These are phyloP conservation scores for Megathymus violae DNA, from an alignment of 1,140 invertebrate species.

Conservation along the genomic window DNA sequence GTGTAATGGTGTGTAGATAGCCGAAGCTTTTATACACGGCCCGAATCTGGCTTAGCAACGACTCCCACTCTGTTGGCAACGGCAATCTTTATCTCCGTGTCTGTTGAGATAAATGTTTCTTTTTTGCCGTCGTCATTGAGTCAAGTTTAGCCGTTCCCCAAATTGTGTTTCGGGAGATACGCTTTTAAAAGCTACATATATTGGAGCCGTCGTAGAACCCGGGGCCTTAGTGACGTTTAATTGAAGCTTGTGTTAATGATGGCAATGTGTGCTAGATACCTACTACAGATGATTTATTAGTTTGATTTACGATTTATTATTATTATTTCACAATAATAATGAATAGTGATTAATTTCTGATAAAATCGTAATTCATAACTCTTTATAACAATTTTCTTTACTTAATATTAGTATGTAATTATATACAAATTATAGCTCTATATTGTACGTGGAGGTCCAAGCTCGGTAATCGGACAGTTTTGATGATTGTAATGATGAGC, in stretches of 20 bases:
- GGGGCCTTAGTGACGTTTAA: neutral
- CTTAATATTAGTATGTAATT: too few species aligned
- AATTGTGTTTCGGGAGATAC: neutral
- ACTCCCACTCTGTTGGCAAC: neutral
- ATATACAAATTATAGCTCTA: too few species aligned
- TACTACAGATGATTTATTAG: too few species aligned
- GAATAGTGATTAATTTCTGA: too few species aligned
- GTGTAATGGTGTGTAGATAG: constrained; percentile 3
- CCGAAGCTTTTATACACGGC: constrained; percentile 2
- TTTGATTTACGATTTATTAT: too few species aligned
- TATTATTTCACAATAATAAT: too few species aligned
- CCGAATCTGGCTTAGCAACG: neutral
- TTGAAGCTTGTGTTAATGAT: neutral
- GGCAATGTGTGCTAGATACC: too few species aligned
- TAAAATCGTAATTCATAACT: too few species aligned
- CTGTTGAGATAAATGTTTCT: neutral
- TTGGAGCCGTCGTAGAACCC: neutral
- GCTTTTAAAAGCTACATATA: neutral
- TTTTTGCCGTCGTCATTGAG: neutral
- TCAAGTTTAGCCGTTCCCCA: neutral
- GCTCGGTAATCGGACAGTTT: too few species aligned
- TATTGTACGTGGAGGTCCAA: too few species aligned
- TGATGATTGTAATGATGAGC: too few species aligned
- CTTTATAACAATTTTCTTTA: too few species aligned
- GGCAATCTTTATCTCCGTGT: neutral